Evolutionary conservation across 2,888 invertebrate species (phyloP).

Genomic region (Eupithecia centaureata): DNA sequence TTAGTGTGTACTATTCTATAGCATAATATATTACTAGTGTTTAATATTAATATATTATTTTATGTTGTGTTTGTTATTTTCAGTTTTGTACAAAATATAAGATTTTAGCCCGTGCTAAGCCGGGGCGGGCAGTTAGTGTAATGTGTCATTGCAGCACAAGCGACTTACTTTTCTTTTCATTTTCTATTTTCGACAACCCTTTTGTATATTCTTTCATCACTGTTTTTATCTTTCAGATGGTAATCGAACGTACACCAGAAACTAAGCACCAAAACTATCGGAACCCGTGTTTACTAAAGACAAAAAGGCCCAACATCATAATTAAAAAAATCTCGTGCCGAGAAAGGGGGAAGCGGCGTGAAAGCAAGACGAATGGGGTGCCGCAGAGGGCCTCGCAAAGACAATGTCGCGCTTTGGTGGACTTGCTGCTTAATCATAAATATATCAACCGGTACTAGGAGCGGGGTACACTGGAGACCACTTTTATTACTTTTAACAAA

Average conservation of each 20-base stretch:
- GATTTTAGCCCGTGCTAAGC: too few relatives aligned
- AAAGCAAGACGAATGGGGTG: constrained; percentile 80
- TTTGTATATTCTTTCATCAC: neutral
- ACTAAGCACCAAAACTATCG: constrained; percentile 25
- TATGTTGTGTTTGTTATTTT: neutral
- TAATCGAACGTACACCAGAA: constrained; percentile 51
- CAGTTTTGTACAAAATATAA: neutral
- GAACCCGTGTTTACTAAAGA: constrained; percentile 60
- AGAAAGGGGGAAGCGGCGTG: constrained; percentile 81
- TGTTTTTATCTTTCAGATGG: neutral
- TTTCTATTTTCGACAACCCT: too few relatives aligned
- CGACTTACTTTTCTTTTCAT: too few relatives aligned
- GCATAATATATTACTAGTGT: too few relatives aligned
- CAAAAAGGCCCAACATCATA: constrained; percentile 83
- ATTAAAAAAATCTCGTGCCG: constrained; percentile 84
- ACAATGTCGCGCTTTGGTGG: constrained; percentile 81
- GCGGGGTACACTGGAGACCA: constrained; percentile 47
- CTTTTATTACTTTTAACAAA: neutral
- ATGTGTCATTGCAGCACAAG: too few relatives aligned
- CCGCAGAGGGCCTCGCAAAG: constrained; percentile 76
- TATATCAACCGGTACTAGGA: constrained; percentile 77
- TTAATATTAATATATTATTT: neutral
- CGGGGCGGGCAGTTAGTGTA: too few relatives aligned
- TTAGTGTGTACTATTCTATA: too few relatives aligned
- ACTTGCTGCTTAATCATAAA: constrained; percentile 81